Conservation (phyloP, 1,140 invertebrate species). For the Danaus melanippus region DNA sequence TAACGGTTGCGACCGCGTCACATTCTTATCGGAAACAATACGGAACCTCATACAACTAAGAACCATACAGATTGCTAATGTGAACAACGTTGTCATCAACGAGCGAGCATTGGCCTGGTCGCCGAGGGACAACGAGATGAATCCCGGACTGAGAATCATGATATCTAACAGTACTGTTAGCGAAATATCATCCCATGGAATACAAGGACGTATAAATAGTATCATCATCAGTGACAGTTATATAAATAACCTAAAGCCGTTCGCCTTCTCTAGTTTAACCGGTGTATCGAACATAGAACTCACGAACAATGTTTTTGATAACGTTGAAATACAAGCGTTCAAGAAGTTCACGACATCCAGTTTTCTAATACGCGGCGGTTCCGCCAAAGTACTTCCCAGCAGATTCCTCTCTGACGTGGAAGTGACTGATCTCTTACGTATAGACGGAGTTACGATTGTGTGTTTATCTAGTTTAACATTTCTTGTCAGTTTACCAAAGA, state of each 20-base stretch:
- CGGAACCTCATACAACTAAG: slow-evolving; percentile 48
- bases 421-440: slow-evolving; percentile 76
- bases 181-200: slow-evolving; percentile 77
- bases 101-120: slow-evolving; percentile 55
- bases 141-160: slow-evolving; percentile 51
- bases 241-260: slow-evolving; percentile 77
- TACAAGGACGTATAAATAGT: slow-evolving; percentile 79
- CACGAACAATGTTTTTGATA: slow-evolving; percentile 71
- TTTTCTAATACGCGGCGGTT: slow-evolving; percentile 73
- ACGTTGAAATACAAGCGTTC: slow-evolving; percentile 80
- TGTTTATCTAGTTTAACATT: slow-evolving; percentile 77
- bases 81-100: slow-evolving; percentile 43
- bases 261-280: slow-evolving; percentile 80
- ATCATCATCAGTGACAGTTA: slow-evolving; percentile 76
- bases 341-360: slow-evolving; percentile 82
- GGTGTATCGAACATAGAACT: slow-evolving; percentile 73
- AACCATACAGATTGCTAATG: slow-evolving; percentile 45
- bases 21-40: slow-evolving; percentile 65
- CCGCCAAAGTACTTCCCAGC: slow-evolving; percentile 74
- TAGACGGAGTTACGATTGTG: slow-evolving; percentile 75
- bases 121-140: slow-evolving; percentile 40
- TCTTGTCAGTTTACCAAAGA: slow-evolving; percentile 73
- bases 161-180: slow-evolving; percentile 69
- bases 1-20: slow-evolving; percentile 70
- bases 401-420: slow-evolving; percentile 81